phyloP scores from a whole-genome alignment of 1,140 invertebrate genomes.

The Drosophila orena region DNA sequence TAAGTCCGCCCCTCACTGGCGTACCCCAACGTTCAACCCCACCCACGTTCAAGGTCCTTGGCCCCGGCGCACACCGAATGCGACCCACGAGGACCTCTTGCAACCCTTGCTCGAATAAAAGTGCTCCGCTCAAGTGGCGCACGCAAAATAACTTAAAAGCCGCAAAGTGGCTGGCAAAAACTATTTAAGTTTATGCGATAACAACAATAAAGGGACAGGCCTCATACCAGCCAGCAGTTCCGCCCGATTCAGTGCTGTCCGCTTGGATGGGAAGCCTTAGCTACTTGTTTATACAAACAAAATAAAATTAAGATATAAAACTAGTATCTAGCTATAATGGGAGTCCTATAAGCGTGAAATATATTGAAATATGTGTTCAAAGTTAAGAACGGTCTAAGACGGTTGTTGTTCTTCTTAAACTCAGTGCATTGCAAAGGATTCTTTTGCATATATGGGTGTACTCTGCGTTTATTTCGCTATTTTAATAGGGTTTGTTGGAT shows the following conservation, averaged over 20 bases:
- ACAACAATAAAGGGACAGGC: conserved; percentile 67
- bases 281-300: neutral
- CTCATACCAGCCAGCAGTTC: conserved; percentile 2
- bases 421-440: too few relatives aligned
- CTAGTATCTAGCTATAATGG: too few relatives aligned
- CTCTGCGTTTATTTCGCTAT: too few relatives aligned
- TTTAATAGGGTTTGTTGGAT: too few relatives aligned
- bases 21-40: conserved; percentile 2
- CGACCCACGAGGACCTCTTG: conserved; percentile 15
- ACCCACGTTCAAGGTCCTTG: conserved; percentile 27
- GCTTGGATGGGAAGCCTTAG: neutral
- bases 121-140: conserved; percentile 67
- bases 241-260: conserved; percentile 12
- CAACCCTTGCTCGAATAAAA: conserved; percentile 34
- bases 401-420: too few relatives aligned
- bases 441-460: too few relatives aligned
- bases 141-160: conserved; percentile 82
- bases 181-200: conserved; percentile 80
- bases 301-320: too few relatives aligned
- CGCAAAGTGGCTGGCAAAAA: conserved; percentile 81
- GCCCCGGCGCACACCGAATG: conserved; percentile 19
- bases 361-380: too few relatives aligned
- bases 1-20: conserved; percentile 22
- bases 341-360: too few relatives aligned
- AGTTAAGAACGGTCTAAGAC: too few relatives aligned